Percentiles rank a stretch among this genome's conserved stretches.
phyloP scores from a whole-genome alignment of 2,797 vertebrate genomes.

The Phrynocephalus forsythii region DNA sequence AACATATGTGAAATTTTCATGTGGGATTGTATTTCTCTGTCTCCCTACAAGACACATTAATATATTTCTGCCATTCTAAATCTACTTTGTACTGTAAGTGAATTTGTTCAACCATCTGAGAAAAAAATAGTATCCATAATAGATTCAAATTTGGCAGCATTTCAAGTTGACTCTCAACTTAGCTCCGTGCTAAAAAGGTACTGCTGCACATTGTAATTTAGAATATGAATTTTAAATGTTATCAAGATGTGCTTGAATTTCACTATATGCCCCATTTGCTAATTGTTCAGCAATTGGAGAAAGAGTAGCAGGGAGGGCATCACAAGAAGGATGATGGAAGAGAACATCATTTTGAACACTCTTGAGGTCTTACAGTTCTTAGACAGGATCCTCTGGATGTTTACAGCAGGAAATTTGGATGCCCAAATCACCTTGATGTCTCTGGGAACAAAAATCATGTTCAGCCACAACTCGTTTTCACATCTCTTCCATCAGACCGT shows the following conservation, averaged over 20 bases:
- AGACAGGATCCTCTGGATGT: not conserved
- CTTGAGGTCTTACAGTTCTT: not conserved
- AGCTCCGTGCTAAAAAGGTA: not conserved
- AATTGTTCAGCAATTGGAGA: not conserved
- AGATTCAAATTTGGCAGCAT: not conserved
- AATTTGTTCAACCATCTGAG: constrained; percentile 14
- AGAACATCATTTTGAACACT: not conserved
- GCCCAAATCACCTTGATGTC: not conserved
- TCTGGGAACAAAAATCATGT: not conserved
- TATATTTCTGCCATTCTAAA: constrained; percentile 12
- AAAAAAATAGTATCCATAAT: not conserved
- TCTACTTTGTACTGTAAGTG: not conserved
- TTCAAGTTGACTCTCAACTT: constrained; percentile 3
- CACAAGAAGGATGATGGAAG: not conserved
- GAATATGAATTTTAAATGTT: constrained; percentile 15
- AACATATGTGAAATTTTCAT: not conserved
- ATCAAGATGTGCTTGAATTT: constrained; percentile 15
- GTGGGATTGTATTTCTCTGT: not conserved
- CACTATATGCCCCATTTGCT: not conserved
- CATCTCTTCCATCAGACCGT: not conserved
- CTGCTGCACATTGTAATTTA: constrained; percentile 3
- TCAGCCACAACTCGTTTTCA: not conserved
- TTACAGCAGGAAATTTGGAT: not conserved
- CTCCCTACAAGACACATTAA: not conserved
- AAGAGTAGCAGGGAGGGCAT: not conserved